Evolutionary conservation across 2,113 vertebrate genomes (phyloP).

Genomic region (Sula dactylatra): DNA sequence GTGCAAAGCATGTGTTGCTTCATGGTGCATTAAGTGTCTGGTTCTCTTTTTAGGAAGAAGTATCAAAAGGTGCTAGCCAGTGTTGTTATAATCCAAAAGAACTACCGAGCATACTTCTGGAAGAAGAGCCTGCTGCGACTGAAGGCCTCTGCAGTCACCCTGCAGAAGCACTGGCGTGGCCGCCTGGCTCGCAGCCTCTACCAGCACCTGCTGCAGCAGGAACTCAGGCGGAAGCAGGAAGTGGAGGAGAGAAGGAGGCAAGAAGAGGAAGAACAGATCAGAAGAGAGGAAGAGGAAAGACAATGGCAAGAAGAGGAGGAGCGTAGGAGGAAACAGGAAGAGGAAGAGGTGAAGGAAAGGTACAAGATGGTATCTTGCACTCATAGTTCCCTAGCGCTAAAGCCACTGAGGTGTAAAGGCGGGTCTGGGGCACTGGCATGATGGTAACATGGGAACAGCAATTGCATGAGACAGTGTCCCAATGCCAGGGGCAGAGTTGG

Average conservation of each 20-base stretch:
- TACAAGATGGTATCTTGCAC: conserved; percentile 1
- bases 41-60: conserved; percentile 78
- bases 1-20: fast-evolving
- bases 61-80: conserved; percentile 81
- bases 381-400: neutral
- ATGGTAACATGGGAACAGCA: neutral
- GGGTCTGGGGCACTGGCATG: neutral
- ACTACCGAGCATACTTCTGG: conserved; percentile 87
- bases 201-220: conserved; percentile 78
- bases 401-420: neutral
- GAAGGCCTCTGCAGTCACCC: conserved; percentile 76
- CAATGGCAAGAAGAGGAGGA: conserved; percentile 66
- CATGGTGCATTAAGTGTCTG: neutral
- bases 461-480: neutral
- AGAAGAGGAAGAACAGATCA: conserved; percentile 57
- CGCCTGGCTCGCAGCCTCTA: conserved; percentile 76
- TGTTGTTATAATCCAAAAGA: conserved; percentile 86
- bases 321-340: conserved; percentile 64
- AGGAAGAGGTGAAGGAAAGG: conserved; percentile 68
- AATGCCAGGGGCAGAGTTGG: neutral
- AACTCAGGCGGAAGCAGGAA: conserved; percentile 69
- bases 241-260: conserved; percentile 68
- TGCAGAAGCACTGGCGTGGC: conserved; percentile 88
- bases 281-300: conserved; percentile 71
- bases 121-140: conserved; percentile 77